phyloP scores from a whole-genome alignment of 2,888 invertebrate genomes.

The Eilema sororculum region DNA sequence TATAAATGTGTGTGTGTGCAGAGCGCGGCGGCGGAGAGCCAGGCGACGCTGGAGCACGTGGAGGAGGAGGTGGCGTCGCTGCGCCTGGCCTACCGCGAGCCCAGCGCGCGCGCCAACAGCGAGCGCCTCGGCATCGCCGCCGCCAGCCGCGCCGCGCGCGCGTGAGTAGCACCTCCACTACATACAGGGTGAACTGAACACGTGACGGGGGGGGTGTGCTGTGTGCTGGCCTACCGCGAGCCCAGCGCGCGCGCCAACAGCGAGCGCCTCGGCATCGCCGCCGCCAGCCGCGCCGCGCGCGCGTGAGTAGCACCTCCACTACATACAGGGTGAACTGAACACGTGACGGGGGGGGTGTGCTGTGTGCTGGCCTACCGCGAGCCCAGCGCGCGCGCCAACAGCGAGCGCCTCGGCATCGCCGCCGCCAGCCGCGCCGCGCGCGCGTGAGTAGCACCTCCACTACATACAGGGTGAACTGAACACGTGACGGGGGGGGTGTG shows the following conservation, averaged over 20 bases:
- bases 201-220: constrained; percentile 90
- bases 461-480: too few species aligned
- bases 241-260: constrained; percentile 83
- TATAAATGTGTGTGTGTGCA: too few species aligned
- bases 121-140: constrained; percentile 68
- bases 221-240: constrained; percentile 93
- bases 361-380: constrained; percentile 93
- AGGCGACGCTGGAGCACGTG: constrained; percentile 73
- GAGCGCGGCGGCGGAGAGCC: constrained; percentile 36
- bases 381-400: constrained; percentile 84
- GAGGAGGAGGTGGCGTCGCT: constrained; percentile 91
- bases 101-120: constrained; percentile 80
- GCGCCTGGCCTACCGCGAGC: constrained; percentile 93
- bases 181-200: too few species aligned
- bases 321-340: too few species aligned
- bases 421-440: constrained; percentile 69
- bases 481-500: constrained; percentile 89
- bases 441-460: constrained; percentile 77
- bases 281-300: constrained; percentile 75
- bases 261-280: constrained; percentile 68
- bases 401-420: constrained; percentile 68
- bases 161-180: constrained; percentile 57
- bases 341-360: constrained; percentile 89
- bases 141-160: constrained; percentile 81
- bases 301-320: constrained; percentile 71